These are phyloP conservation scores for Schmidtea mediterranea DNA, from an alignment of 1,140 invertebrate genomes.

Conservation along the genomic window DNA sequence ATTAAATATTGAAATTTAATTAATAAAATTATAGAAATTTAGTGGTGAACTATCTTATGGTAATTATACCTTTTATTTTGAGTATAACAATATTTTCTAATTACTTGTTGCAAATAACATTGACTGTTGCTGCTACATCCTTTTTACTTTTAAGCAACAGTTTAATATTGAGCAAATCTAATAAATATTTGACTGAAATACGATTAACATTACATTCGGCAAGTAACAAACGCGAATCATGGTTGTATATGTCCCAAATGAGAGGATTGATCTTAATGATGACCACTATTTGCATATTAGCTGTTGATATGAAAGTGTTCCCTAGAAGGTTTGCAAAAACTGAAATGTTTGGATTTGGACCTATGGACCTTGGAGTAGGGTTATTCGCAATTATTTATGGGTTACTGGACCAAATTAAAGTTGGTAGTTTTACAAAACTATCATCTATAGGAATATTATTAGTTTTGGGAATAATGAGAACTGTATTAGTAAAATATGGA, in stretches of 20 bases:
- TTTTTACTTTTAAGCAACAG: too few species aligned
- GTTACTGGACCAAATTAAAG: neutral
- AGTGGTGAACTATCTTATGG: too few species aligned
- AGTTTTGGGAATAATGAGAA: conserved; percentile 39
- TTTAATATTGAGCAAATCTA: too few species aligned
- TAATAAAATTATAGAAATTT: too few species aligned
- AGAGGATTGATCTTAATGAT: neutral
- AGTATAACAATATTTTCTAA: too few species aligned
- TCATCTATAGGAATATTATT: conserved; percentile 12
- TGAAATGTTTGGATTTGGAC: conserved; percentile 49
- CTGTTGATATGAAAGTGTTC: conserved; percentile 32
- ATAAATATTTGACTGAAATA: too few species aligned
- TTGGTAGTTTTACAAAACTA: neutral
- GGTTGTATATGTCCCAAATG: neutral
- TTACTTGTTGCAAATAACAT: too few species aligned
- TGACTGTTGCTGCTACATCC: too few species aligned
- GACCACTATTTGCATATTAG: neutral
- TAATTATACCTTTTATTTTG: too few species aligned
- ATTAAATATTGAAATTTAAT: too few species aligned
- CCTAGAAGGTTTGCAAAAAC: conserved; percentile 42
- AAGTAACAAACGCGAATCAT: too few species aligned
- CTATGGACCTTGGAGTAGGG: conserved; percentile 82
- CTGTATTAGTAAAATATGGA: conserved; percentile 24
- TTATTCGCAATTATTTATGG: conserved; percentile 36
- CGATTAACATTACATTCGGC: too few species aligned